Conservation (phyloP, 1,140 invertebrate genomes). For the Cydia fagiglandana region DNA sequence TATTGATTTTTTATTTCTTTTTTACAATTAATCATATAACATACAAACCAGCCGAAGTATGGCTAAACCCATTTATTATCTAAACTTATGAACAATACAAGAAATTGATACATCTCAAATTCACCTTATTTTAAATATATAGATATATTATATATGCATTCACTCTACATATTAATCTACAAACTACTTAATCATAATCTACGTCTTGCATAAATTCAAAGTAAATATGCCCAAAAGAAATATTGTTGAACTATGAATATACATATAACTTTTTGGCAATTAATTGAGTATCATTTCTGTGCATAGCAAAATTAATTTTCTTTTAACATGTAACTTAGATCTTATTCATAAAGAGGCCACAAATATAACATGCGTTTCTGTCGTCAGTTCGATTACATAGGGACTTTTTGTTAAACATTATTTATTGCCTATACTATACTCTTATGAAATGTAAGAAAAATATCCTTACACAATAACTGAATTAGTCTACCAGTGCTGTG, state of each 20-base stretch:
- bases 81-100: slow-evolving; percentile 79
- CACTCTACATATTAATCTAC: slow-evolving; percentile 78
- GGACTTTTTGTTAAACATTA: slow-evolving; percentile 77
- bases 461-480: slow-evolving; percentile 76
- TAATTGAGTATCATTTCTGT: slow-evolving; percentile 80
- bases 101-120: slow-evolving; percentile 79
- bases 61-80: slow-evolving; percentile 79
- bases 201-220: slow-evolving; percentile 79
- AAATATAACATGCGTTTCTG: slow-evolving; percentile 79
- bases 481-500: slow-evolving; percentile 77
- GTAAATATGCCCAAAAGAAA: slow-evolving; percentile 80
- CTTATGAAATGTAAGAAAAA: slow-evolving; percentile 77
- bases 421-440: slow-evolving; percentile 76
- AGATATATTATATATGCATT: slow-evolving; percentile 78
- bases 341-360: slow-evolving; percentile 79
- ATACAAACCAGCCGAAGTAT: slow-evolving; percentile 79
- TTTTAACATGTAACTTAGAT: slow-evolving; percentile 79
- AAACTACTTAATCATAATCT: slow-evolving; percentile 79
- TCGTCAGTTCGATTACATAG: slow-evolving; percentile 79
- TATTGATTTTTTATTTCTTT: slow-evolving; percentile 70
- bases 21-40: slow-evolving; percentile 80
- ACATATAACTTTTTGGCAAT: slow-evolving; percentile 79
- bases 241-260: slow-evolving; percentile 79
- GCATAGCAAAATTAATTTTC: slow-evolving; percentile 79
- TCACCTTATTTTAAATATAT: slow-evolving; percentile 78